Evolutionary conservation across 1,140 invertebrate species (phyloP).

Genomic region (Sycophila sp.): DNA sequence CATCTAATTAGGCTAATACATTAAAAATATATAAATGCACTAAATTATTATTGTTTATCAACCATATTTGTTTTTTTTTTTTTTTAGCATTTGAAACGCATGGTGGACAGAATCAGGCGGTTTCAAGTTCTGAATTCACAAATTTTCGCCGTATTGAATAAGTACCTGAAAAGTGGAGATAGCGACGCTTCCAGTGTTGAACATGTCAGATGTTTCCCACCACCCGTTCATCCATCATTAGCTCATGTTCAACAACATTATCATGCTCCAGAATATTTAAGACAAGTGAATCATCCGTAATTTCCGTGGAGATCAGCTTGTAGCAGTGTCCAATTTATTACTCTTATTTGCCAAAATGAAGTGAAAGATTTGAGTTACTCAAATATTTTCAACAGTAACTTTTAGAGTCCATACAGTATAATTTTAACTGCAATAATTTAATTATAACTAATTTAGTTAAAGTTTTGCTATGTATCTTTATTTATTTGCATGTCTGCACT

Average conservation of each 20-base stretch:
- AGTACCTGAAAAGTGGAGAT: constrained; percentile 90
- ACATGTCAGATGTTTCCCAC: constrained; percentile 96
- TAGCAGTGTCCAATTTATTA: background rate
- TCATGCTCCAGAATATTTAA: constrained; percentile 71
- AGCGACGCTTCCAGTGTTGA: constrained; percentile 90
- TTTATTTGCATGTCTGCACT: constrained; percentile 24
- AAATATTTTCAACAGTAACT: constrained; percentile 5
- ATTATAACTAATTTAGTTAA: constrained; percentile 20
- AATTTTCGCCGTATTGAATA: constrained; percentile 97
- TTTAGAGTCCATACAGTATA: background rate
- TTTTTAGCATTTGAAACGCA: constrained; percentile 89
- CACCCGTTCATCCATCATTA: constrained; percentile 84
- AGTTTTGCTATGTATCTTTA: background rate
- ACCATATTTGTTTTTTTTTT: too few species aligned
- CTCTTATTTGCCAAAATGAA: constrained; percentile 36
- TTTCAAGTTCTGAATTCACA: constrained; percentile 99
- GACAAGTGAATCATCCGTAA: constrained; percentile 65
- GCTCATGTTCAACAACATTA: constrained; percentile 70
- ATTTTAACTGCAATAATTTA: constrained; percentile 27
- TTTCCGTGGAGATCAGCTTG: background rate
- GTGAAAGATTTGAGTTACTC: constrained; percentile 16
- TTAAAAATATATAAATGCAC: constrained; percentile 21
- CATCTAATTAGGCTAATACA: background rate
- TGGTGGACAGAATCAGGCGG: constrained; percentile 96
- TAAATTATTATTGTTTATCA: constrained; percentile 47